phyloP scores from a whole-genome alignment of 2,113 vertebrate species.

The Oreocharis arfaki region DNA sequence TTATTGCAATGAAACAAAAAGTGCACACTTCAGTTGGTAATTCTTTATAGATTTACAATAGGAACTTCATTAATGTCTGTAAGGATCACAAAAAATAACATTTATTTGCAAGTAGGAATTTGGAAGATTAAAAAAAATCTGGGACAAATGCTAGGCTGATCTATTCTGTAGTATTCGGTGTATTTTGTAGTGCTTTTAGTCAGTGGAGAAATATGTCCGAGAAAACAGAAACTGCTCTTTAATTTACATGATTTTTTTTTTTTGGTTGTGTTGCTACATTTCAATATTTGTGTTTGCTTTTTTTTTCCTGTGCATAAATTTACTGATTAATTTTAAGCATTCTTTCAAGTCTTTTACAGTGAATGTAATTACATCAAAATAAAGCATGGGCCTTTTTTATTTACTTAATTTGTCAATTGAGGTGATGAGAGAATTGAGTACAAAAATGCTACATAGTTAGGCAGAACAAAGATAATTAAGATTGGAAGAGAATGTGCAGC shows the following conservation, averaged over 20 bases:
- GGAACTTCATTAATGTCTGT: constrained; percentile 84
- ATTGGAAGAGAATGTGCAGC: constrained; percentile 4
- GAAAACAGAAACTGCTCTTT: neutral
- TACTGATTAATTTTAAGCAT: constrained; percentile 60
- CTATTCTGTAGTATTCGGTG: neutral
- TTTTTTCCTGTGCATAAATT: constrained; percentile 26
- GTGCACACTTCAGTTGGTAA: constrained; percentile 83
- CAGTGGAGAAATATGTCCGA: neutral
- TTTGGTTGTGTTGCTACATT: neutral
- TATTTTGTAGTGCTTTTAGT: neutral
- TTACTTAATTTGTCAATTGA: constrained; percentile 59
- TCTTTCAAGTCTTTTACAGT: constrained; percentile 29
- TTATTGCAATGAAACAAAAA: constrained; percentile 86
- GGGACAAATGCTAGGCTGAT: constrained; percentile 34
- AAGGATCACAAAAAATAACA: constrained; percentile 72
- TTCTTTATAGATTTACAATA: constrained; percentile 86
- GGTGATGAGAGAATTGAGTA: constrained; percentile 17
- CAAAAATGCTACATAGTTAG: constrained; percentile 46
- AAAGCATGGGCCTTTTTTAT: constrained; percentile 43
- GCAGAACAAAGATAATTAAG: constrained; percentile 61
- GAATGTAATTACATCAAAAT: constrained; percentile 61
- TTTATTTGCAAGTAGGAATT: constrained; percentile 73
- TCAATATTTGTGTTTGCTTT: constrained; percentile 28
- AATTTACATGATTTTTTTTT: neutral
- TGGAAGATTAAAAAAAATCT: constrained; percentile 54